These are phyloP conservation scores for Sphenodon punctatus DNA, from an alignment of 2,797 vertebrate species.

Conservation along the genomic window DNA sequence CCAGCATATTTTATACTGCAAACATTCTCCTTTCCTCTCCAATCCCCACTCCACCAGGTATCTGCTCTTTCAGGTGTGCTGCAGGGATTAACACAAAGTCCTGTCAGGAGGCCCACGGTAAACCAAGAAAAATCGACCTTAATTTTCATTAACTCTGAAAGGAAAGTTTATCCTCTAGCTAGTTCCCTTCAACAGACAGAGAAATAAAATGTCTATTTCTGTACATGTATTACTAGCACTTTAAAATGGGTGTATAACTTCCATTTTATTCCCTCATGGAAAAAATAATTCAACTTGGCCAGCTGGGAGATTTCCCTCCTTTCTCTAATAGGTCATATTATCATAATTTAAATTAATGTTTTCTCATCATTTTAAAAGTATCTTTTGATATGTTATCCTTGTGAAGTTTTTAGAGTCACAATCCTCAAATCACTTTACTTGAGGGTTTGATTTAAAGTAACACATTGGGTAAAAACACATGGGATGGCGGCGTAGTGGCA, in stretches of 20 bases:
- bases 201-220: not conserved
- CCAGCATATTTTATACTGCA: not conserved
- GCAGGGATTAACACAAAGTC: not conserved
- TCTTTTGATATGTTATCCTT: constrained; percentile 57
- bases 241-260: constrained; percentile 25
- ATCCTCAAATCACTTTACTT: constrained; percentile 29
- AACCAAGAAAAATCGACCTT: constrained; percentile 5
- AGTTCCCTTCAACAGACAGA: not conserved
- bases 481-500: too few species aligned
- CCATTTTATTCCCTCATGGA: constrained; percentile 16
- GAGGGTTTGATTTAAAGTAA: too few species aligned
- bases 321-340: constrained; percentile 75
- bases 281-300: constrained; percentile 44
- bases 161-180: not conserved
- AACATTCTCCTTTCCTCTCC: not conserved
- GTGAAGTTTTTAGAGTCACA: constrained; percentile 55
- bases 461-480: too few species aligned
- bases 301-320: constrained; percentile 53
- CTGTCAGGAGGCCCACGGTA: not conserved
- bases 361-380: constrained; percentile 57
- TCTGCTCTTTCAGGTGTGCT: not conserved
- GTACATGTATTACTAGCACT: constrained; percentile 6
- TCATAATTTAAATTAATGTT: constrained; percentile 72
- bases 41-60: not conserved
- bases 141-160: not conserved